Conservation (phyloP, 1,140 invertebrate species). For the Pseudobourletiella spinata region DNA sequence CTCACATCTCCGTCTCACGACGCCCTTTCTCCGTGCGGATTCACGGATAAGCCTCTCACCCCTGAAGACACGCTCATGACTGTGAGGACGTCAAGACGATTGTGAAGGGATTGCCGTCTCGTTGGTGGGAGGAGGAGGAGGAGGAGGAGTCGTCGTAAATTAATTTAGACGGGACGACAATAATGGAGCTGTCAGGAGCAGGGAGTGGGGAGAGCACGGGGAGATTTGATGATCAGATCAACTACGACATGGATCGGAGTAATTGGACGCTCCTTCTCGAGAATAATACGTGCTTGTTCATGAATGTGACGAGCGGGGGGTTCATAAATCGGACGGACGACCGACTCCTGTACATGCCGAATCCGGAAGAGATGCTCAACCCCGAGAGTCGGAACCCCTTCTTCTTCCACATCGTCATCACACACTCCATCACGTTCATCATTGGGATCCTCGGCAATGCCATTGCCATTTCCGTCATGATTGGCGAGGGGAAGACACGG, state of each 20-base stretch:
- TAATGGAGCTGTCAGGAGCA: neutral
- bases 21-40: no score
- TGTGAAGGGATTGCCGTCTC: no score
- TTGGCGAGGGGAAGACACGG: conserved; percentile 36
- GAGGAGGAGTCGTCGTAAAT: no score
- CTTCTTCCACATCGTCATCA: conserved; percentile 41
- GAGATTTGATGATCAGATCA: neutral
- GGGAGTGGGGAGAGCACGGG: neutral
- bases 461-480: conserved; percentile 37
- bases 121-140: no score
- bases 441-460: conserved; percentile 38
- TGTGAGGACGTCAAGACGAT: no score
- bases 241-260: neutral
- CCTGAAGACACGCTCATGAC: no score
- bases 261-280: neutral
- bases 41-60: no score
- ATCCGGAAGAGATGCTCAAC: conserved; percentile 42
- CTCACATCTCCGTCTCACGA: no score
- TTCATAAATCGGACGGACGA: neutral
- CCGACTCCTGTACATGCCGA: conserved; percentile 22
- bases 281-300: neutral
- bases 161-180: no score
- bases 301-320: neutral
- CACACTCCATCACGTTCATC: conserved; percentile 41
- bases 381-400: conserved; percentile 38